Conservation (phyloP, 1,140 invertebrate species). For the Caenorhabditis latens region DNA sequence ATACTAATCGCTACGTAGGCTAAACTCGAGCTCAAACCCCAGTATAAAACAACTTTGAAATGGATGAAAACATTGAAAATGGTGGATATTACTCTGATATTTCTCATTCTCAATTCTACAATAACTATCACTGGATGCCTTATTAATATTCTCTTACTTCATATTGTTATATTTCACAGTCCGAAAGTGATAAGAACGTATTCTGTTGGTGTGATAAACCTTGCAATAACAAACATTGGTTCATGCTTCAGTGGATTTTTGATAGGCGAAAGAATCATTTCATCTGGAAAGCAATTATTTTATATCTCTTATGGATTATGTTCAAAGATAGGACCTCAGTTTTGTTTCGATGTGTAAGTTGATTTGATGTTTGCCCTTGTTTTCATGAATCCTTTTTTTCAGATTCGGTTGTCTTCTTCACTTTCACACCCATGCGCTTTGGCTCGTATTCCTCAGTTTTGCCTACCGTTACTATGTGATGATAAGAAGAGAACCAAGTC, state of each 20-base stretch:
- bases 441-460: not conserved
- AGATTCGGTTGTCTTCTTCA: constrained; percentile 14
- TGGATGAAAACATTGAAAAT: too few species aligned
- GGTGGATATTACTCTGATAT: not conserved
- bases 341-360: constrained; percentile 40
- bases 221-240: constrained; percentile 35
- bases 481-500: not conserved
- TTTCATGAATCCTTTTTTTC: not conserved
- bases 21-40: too few species aligned
- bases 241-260: constrained; percentile 21
- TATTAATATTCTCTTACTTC: not conserved
- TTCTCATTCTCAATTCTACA: not conserved
- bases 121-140: constrained; percentile 1
- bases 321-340: not conserved
- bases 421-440: constrained; percentile 12
- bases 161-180: constrained; percentile 21
- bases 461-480: not conserved
- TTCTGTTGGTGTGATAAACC: constrained; percentile 39
- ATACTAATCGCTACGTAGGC: too few species aligned
- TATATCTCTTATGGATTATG: constrained; percentile 55
- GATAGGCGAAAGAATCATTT: constrained; percentile 45
- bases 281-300: not conserved
- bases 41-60: too few species aligned
- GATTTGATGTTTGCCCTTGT: not conserved
- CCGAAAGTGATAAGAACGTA: constrained; percentile 39